phyloP scores from a whole-genome alignment of 2,113 vertebrate genomes.

The Solenodon paradoxus region DNA sequence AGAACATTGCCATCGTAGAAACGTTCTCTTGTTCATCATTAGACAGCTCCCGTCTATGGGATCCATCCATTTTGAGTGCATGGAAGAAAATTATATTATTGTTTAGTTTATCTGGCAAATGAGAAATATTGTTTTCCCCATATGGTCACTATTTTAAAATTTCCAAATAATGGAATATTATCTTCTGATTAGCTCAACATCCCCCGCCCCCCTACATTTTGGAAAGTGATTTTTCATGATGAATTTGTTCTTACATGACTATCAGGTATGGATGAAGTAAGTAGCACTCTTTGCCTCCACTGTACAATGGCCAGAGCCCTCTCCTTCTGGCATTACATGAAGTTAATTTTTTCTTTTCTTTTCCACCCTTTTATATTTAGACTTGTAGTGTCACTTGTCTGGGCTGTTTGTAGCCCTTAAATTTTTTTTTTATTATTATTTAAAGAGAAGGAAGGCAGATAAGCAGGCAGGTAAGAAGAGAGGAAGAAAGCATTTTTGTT shows the following conservation, averaged over 20 bases:
- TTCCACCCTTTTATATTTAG: background rate
- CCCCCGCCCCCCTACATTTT: background rate
- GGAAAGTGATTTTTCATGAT: background rate
- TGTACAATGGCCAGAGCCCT: background rate
- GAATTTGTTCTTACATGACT: background rate
- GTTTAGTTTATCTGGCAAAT: background rate
- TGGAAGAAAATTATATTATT: background rate
- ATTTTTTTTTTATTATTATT: no score
- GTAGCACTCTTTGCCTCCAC: background rate
- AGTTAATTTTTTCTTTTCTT: background rate
- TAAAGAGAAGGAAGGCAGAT: no score
- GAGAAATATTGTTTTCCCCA: background rate
- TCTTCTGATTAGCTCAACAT: background rate
- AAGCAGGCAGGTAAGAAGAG: no score
- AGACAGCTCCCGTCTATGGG: background rate
- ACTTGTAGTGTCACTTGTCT: background rate
- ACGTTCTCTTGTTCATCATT: background rate
- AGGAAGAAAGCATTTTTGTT: no score
- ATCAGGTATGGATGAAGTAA: background rate
- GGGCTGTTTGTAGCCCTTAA: background rate
- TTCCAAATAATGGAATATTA: background rate
- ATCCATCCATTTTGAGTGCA: background rate
- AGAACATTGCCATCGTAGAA: accelerated
- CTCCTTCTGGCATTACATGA: background rate
- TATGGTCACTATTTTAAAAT: background rate